Base-by-base conservation (phyloP, 2,113 vertebrate species). In the Amblyornis subalaris region DNA sequence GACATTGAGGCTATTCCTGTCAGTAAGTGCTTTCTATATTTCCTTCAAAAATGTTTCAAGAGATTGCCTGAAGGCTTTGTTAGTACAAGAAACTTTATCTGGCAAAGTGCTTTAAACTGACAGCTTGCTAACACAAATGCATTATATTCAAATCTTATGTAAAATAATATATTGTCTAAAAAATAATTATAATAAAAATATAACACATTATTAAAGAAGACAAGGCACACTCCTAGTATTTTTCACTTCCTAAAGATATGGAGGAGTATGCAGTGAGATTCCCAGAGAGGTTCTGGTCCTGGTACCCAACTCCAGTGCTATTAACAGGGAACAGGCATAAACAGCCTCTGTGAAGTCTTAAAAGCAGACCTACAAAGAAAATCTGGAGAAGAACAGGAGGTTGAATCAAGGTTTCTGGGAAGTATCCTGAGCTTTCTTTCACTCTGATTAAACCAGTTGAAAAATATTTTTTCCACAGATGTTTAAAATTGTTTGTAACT, bases 21-120 rank as follows among this genome's bases (percentile, higher is more conserved):
- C 88, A 66, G 77, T 80, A 95, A 82, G 72, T 81, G 28, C 75
- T 79, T 76, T 89, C 90, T 83, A 17, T 79, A 79, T 93, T 94
- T 79, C 66, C 65, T 95, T 96, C 58, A 94, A 50, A 95, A 93
- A 77, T 12, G 6, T 90, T 97, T 95, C 85, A 71, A 88, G 91
- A 67, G 45, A 89, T 78, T 94, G 83, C 94, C 85, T 92, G n/a
- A 97, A 90, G 90, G 62, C 89, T 90, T 91, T 96, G 44, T 95
- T 96, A 94, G 90, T 89, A 26, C 55, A 90, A 95, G 91, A 94
- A 94, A 94, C 85, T 95, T 93, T 65, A 55, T 91, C 93, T 95
- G 74, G 96, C 88, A 87, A 94, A 95, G 73, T 91, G 55, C 36
- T 96, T 96, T 90, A 90, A 96, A 93, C 28, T 95, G 91, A 94